These are phyloP conservation scores for Arion vulgaris DNA, from an alignment of 1,140 invertebrate genomes.

Conservation along the genomic window DNA sequence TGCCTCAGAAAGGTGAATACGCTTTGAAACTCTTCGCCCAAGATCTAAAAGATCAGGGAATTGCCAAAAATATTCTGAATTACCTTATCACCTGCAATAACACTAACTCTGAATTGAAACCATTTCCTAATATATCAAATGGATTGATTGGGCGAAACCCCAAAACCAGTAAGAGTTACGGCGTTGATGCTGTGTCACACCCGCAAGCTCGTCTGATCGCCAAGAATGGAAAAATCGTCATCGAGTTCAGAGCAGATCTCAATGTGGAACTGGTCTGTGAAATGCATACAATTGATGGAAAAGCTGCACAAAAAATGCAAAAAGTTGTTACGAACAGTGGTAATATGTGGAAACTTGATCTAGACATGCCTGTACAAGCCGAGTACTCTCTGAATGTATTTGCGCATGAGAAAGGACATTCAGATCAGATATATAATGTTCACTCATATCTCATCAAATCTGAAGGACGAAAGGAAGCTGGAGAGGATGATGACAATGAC, in stretches of 20 bases:
- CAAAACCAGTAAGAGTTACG: slow-evolving; percentile 49
- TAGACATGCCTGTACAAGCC: slow-evolving; percentile 60
- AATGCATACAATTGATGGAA: slow-evolving; percentile 60
- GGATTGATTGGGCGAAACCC: slow-evolving; percentile 59
- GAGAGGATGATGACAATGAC: slow-evolving; percentile 23
- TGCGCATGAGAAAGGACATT: slow-evolving; percentile 55
- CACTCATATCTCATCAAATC: slow-evolving; percentile 65
- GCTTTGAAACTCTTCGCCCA: slow-evolving; percentile 67
- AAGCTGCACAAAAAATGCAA: slow-evolving; percentile 54
- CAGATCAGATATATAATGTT: slow-evolving; percentile 59
- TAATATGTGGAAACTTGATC: slow-evolving; percentile 61
- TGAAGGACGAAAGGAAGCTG: slow-evolving; percentile 47
- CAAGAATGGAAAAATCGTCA: slow-evolving; percentile 51
- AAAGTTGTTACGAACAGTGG: slow-evolving; percentile 49
- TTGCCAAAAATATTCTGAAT: slow-evolving; percentile 66
- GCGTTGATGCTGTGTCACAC: slow-evolving; percentile 59
- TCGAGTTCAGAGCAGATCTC: slow-evolving; percentile 56
- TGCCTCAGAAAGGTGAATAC: slow-evolving; percentile 68
- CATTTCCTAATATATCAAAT: slow-evolving; percentile 64
- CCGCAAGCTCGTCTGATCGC: slow-evolving; percentile 49
- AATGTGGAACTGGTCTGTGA: slow-evolving; percentile 63
- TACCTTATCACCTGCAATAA: slow-evolving; percentile 63
- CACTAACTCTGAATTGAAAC: slow-evolving; percentile 46
- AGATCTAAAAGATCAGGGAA: slow-evolving; percentile 57
- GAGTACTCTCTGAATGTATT: slow-evolving; percentile 70